phyloP scores from a whole-genome alignment of 2,113 vertebrate species.

The Penelope pileata region DNA sequence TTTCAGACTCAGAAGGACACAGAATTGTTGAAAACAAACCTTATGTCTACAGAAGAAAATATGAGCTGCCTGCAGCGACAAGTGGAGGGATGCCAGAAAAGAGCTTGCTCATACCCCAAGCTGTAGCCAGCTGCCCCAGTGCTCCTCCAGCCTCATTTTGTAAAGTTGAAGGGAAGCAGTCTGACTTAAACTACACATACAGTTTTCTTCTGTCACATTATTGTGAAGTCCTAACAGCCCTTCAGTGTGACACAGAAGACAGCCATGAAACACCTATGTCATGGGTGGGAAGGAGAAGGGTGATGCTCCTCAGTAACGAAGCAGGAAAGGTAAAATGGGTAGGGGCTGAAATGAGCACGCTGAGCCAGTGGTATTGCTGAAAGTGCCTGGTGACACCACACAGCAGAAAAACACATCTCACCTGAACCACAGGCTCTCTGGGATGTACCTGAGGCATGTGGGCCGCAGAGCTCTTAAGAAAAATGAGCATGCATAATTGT shows the following conservation, averaged over 20 bases:
- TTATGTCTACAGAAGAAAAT: background rate
- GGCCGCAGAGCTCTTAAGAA: background rate
- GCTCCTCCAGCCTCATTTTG: background rate
- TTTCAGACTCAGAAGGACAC: constrained; percentile 19
- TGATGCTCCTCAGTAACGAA: background rate
- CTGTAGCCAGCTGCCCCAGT: background rate
- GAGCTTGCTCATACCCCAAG: background rate
- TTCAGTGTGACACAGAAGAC: background rate
- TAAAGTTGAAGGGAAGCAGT: background rate
- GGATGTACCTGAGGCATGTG: background rate
- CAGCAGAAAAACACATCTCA: background rate
- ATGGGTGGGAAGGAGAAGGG: background rate
- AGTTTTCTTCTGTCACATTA: background rate
- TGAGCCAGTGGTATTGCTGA: background rate
- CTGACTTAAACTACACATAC: background rate
- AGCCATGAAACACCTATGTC: background rate
- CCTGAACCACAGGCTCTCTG: background rate
- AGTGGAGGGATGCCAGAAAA: background rate
- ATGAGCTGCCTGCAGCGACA: background rate
- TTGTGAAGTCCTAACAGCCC: background rate
- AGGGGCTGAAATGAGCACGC: background rate
- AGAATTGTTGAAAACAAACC: constrained; percentile 30
- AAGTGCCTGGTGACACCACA: background rate
- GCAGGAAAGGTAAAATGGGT: background rate
- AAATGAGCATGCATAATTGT: background rate